These are phyloP conservation scores for Lethocerus indicus DNA, from an alignment of 1,140 invertebrate species.

Conservation along the genomic window DNA sequence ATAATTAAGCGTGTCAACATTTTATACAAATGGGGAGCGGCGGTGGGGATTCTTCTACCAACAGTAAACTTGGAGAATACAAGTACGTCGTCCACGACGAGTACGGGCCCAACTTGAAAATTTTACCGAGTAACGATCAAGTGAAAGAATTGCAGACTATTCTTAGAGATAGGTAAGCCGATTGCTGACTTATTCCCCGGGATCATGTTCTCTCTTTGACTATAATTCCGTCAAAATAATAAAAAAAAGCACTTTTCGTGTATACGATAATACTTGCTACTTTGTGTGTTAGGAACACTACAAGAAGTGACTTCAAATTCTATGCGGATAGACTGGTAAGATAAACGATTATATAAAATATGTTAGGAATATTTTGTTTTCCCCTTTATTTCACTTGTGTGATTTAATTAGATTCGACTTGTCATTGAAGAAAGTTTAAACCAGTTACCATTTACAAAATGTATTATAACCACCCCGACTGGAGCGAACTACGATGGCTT, in stretches of 20 bases:
- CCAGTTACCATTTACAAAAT: constrained; percentile 82
- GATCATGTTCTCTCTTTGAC: background rate
- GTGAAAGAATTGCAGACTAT: constrained; percentile 90
- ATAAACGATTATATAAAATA: constrained; percentile 10
- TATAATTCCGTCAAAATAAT: background rate
- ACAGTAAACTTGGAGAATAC: too few relatives aligned
- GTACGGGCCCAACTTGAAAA: constrained; percentile 62
- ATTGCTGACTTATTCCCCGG: too few relatives aligned
- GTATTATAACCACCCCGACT: constrained; percentile 82
- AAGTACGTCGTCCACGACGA: too few relatives aligned
- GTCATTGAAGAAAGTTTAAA: constrained; percentile 98
- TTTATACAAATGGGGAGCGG: too few relatives aligned
- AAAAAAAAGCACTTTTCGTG: background rate
- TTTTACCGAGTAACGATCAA: constrained; percentile 70
- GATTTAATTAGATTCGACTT: constrained; percentile 52
- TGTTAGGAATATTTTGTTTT: background rate
- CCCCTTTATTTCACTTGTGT: background rate
- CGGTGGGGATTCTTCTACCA: too few relatives aligned
- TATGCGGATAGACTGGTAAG: constrained; percentile 81
- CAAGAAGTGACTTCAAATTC: constrained; percentile 93
- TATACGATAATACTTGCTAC: background rate
- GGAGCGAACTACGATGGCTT: constrained; percentile 79
- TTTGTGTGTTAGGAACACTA: constrained; percentile 59
- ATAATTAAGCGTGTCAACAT: too few relatives aligned
- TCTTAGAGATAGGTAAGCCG: constrained; percentile 74